A percentile compares a stretch with the other conserved stretches of the same genome.
These are phyloP conservation scores for Aphelinus certus DNA, from an alignment of 1,140 invertebrate species.

Conservation along the genomic window DNA sequence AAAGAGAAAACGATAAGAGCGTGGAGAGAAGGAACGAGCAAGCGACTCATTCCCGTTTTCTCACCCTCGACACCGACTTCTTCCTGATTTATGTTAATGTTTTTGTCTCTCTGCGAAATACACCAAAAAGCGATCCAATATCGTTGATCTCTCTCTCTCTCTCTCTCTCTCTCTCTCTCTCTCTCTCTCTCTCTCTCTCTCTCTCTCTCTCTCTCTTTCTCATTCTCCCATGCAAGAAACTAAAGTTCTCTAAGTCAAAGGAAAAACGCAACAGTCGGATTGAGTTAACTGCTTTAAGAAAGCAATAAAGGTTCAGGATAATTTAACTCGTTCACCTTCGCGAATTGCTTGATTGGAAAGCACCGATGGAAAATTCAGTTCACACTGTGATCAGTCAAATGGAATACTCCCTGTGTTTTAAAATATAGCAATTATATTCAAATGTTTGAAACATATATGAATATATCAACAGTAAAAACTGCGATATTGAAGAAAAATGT, in stretches of 20 bases:
- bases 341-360: slow-evolving; percentile 29
- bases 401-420: too few species aligned
- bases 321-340: slow-evolving; percentile 63
- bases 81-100: slow-evolving; percentile 67
- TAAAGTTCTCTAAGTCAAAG: too few species aligned
- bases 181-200: too few species aligned
- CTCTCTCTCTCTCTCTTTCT: too few species aligned
- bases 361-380: too few species aligned
- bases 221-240: too few species aligned
- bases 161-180: too few species aligned
- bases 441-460: too few species aligned
- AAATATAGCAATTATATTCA: too few species aligned
- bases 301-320: slow-evolving; percentile 62
- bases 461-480: too few species aligned
- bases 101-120: slow-evolving; percentile 65
- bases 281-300: slow-evolving; percentile 65
- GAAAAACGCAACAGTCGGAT: slow-evolving; percentile 43
- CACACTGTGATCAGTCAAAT: too few species aligned
- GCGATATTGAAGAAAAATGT: too few species aligned
- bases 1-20: slow-evolving; percentile 32
- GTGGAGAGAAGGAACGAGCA: background rate
- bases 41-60: slow-evolving; percentile 46
- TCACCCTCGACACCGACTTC: slow-evolving; percentile 30
- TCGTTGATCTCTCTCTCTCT: slow-evolving; percentile 34
- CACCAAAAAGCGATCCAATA: slow-evolving; percentile 63